Evolutionary conservation across 2,888 invertebrate genomes (phyloP), one percentile per base, ranked within the genome.

Genomic region (Tachina grossa): DNA sequence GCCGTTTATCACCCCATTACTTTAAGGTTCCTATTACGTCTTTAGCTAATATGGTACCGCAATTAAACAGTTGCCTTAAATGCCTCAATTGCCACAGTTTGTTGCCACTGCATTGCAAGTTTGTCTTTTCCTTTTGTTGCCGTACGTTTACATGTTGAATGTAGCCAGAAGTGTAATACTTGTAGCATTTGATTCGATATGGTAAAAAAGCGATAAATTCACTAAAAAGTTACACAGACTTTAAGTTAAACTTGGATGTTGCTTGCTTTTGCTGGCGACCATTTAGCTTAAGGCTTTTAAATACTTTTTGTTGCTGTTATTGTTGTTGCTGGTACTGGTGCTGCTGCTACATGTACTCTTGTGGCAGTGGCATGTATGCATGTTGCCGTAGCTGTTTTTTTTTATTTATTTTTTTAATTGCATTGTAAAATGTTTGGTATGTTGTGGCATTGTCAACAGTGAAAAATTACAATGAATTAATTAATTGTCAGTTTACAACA

Each of bases 381-480:
- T 83, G 71, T 82, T 55, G 63, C 45, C 75, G 61, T 76, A 65
- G 79, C 51, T 63, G 14, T 53, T 31, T 59, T 59, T 53, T 19
- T 55, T 68, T 59, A 8, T 47, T 76, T 16, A 10, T 51, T 66
- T 16, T 41, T 51, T 49, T 59, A 71, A 49, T 79, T 59, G 59
- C 76, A 84, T 76, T 81, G 72, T 81, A 85, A 83, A 85, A 83
- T 85, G 79, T 66, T 76, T 76, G 83, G 79, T 85, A 85, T 85
- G 84, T 82, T 85, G 84, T 85, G 84, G 79, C 85, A 85, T 79
- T 85, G 85, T 83, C 85, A 85, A 74, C 84, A 74, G 77, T 85
- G 84, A 85, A 79, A 85, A 85, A 85, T 85, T 85, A 83, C 84
- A 86, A 87, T 85, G 86, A 87, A 87, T 87, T 87, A 87, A 87